Percentiles rank a stretch among this genome's conserved stretches.
Evolutionary conservation across 2,113 vertebrate genomes (phyloP).

Genomic region (Tragelaphus scriptus): DNA sequence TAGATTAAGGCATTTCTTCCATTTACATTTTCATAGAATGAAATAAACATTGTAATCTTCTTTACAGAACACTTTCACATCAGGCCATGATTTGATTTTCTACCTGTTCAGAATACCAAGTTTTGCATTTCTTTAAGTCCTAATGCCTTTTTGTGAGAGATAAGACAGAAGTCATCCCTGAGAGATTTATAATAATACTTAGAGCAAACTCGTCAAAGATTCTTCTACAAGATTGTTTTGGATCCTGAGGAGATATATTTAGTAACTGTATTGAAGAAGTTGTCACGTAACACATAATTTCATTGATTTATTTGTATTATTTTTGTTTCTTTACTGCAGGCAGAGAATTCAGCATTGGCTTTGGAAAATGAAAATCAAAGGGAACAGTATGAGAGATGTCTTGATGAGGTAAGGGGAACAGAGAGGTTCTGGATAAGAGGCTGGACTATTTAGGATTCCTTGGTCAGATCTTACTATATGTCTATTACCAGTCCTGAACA

Average conservation of each 20-base stretch:
- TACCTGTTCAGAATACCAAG: slow-evolving; percentile 52
- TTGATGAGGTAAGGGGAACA: slow-evolving; percentile 89
- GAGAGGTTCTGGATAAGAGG: not conserved
- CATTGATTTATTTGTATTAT: slow-evolving; percentile 68
- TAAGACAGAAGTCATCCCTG: slow-evolving; percentile 65
- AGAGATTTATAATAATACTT: slow-evolving; percentile 67
- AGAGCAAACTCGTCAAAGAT: slow-evolving; percentile 44
- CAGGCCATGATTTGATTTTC: slow-evolving; percentile 57
- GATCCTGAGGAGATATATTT: slow-evolving; percentile 53
- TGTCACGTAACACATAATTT: slow-evolving; percentile 49
- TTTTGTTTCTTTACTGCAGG: slow-evolving; percentile 80
- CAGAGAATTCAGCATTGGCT: slow-evolving; percentile 88
- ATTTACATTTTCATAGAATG: slow-evolving; percentile 40
- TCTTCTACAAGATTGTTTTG: slow-evolving; percentile 64
- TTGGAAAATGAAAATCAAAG: slow-evolving; percentile 93
- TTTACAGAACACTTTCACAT: slow-evolving; percentile 47
- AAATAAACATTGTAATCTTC: slow-evolving; percentile 48
- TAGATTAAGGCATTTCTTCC: slow-evolving; percentile 21
- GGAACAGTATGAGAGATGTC: slow-evolving; percentile 93
- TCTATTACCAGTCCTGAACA: not conserved
- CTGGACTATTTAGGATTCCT: not conserved
- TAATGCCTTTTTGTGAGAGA: slow-evolving; percentile 49
- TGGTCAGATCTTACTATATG: not conserved
- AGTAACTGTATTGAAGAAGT: slow-evolving; percentile 44
- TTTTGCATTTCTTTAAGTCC: slow-evolving; percentile 53